Evolutionary conservation across 2,797 vertebrate species (phyloP), one percentile per base, ranked within the genome.

Genomic region (Phalanger gymnotis): DNA sequence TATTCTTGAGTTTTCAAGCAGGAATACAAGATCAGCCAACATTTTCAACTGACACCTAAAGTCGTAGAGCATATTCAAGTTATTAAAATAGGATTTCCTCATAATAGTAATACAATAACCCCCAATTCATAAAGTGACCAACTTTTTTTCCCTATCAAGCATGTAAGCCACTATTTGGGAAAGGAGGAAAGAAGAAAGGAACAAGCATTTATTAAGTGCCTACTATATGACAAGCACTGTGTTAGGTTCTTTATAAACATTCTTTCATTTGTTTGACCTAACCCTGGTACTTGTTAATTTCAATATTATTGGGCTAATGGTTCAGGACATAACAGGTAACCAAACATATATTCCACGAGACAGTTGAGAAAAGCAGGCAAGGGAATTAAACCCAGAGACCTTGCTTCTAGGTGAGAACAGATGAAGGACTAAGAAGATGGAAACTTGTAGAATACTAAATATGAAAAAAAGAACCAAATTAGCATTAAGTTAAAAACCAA

Each of bases 1-100:
- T 90, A 97, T 9, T 91, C 92, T 96, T 97, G 91, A 58, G 95
- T 97, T 97, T 92, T 95, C 92, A 81, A 92, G 95, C 90, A 98
- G 91, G 92, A 25, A 28, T 47, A 34, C 92, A 90, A 58, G 89
- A 52, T 96, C 90, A 96, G 92, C 92, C 90, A 97, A 94, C 47
- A 61, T 27, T 95, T 97, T 96, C 94, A 96, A 90, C 30, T 51
- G 96, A 95, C n/a, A 93, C 1, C 95, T 95, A 90, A 97, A 95
- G 58, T 19, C n/a, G 54, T 92, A 92, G n/a, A 92, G 53, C 93
- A 96, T 95, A 95, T 57, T 93, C 94, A 94, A 94, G 25, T 94
- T 93, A 96, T 95, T 53, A 94, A 91, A 92, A 56, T 91, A 57
- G 40, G 22, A 81, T 22, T 51, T 95, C 92, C 91, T 96, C 90